Conservation (phyloP, 2,888 invertebrate genomes). For the Eristalis intricaria region DNA sequence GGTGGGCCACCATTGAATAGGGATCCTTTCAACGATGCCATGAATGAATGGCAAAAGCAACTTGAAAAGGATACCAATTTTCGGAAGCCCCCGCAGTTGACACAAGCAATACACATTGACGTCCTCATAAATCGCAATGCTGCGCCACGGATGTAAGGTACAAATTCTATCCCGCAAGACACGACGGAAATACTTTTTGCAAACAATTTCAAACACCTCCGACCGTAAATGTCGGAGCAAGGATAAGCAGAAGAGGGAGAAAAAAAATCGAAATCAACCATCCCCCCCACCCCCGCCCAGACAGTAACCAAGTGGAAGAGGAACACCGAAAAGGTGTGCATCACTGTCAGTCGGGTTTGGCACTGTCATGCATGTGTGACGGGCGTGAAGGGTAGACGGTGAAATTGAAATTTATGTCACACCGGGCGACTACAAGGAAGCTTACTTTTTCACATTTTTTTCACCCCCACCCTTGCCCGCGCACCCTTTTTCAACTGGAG, state of each 20-base stretch:
- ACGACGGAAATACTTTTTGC: constrained; percentile 50
- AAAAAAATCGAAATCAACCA: background rate
- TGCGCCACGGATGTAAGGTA: constrained; percentile 43
- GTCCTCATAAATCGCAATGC: constrained; percentile 54
- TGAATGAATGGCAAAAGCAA: background rate
- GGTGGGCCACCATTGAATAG: background rate
- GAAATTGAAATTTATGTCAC: constrained; percentile 68
- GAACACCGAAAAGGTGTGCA: constrained; percentile 62
- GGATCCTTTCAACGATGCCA: constrained; percentile 5
- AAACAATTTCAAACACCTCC: constrained; percentile 45
- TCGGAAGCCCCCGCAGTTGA: constrained; percentile 30
- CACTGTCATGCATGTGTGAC: constrained; percentile 35
- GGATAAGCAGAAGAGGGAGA: background rate
- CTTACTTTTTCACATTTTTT: background rate
- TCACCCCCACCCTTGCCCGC: background rate
- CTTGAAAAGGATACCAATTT: constrained; percentile 26
- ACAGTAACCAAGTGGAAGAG: background rate
- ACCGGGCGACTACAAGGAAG: background rate
- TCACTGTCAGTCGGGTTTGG: constrained; percentile 50
- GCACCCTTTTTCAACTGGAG: constrained; percentile 24
- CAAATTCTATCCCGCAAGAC: constrained; percentile 41
- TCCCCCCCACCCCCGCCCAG: background rate
- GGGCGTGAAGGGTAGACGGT: constrained; percentile 43
- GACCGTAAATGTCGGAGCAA: constrained; percentile 9
- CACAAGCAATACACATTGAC: constrained; percentile 31